Conservation (phyloP, 2,113 vertebrate species). For the Eublepharis macularius region DNA sequence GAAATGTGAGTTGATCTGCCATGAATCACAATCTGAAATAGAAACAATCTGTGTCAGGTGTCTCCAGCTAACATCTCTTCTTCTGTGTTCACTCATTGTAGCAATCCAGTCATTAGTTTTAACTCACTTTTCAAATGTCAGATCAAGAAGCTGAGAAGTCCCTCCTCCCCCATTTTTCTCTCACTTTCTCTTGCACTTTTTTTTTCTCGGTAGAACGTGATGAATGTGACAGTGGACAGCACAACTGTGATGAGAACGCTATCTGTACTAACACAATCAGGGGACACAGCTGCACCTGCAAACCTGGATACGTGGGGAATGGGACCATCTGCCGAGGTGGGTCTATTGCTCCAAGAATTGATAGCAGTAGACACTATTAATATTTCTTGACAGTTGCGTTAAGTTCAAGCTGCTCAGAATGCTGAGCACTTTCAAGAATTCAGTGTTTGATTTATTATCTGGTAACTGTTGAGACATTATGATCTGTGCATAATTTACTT, state of each 20-base stretch:
- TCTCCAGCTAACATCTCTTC: background rate
- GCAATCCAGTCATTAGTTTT: background rate
- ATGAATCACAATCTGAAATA: background rate
- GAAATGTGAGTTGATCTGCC: background rate
- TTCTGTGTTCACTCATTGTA: background rate
- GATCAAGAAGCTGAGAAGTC: background rate
- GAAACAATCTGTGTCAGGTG: background rate
- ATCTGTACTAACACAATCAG: constrained; percentile 95
- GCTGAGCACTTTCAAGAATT: background rate
- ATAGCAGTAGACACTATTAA: background rate
- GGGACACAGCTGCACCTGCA: constrained; percentile 95
- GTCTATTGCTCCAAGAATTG: background rate
- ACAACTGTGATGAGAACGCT: constrained; percentile 87
- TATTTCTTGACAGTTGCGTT: constrained; percentile 4
- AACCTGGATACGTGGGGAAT: constrained; percentile 92
- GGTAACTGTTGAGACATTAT: constrained; percentile 30
- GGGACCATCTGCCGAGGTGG: constrained; percentile 92
- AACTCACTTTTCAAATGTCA: background rate
- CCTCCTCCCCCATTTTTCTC: background rate
- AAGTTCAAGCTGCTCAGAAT: fast-evolving
- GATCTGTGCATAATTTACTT: constrained; percentile 45
- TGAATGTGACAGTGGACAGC: constrained; percentile 84
- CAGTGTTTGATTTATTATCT: background rate
- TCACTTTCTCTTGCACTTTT: background rate
- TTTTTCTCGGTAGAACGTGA: constrained; percentile 85